A percentile compares a stretch with the other conserved stretches of the same genome.
phyloP scores from a whole-genome alignment of 2,113 vertebrate species.

The Erpornis zantholeuca region DNA sequence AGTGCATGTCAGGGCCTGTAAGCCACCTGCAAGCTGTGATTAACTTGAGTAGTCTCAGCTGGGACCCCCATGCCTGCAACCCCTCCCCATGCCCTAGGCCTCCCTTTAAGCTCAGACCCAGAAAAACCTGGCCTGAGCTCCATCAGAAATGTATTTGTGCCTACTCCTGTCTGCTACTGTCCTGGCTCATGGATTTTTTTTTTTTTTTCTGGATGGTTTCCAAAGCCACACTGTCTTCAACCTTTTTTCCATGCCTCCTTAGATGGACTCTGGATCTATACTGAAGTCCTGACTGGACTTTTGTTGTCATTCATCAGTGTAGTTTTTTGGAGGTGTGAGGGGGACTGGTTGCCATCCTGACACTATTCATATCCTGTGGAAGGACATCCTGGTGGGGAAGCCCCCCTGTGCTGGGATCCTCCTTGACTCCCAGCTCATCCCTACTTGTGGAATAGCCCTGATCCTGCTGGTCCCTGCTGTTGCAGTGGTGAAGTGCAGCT shows the following conservation, averaged over 20 bases:
- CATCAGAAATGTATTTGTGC: not conserved
- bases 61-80: not conserved
- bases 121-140: not conserved
- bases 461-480: not conserved
- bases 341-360: not conserved
- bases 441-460: not conserved
- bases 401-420: accelerated
- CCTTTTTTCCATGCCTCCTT: not conserved
- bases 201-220: not conserved
- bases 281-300: not conserved
- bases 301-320: not conserved
- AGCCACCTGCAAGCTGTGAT: not conserved
- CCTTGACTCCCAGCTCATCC: not conserved
- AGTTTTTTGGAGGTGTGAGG: not conserved
- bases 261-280: not conserved
- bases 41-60: not conserved
- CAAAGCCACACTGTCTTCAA: not conserved
- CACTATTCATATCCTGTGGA: not conserved
- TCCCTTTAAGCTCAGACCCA: not conserved
- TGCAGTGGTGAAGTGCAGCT: not conserved
- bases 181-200: not conserved
- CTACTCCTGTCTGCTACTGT: not conserved
- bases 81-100: accelerated
- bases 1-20: not conserved
- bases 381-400: not conserved